These are phyloP conservation scores for Silurus meridionalis DNA, from an alignment of 2,113 vertebrate species.

Conservation along the genomic window DNA sequence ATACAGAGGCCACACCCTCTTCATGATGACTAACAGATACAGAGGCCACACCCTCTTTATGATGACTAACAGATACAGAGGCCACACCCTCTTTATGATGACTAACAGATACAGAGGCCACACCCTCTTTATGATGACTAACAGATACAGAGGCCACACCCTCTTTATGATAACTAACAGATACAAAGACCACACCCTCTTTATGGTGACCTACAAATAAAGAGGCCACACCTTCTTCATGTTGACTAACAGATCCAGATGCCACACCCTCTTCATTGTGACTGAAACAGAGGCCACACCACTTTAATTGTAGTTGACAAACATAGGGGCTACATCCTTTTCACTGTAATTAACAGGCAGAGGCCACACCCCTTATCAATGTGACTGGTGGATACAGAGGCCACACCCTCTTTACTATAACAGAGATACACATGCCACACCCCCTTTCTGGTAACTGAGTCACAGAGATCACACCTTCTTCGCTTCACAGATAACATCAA, in stretches of 20 bases:
- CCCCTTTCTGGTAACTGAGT: not conserved
- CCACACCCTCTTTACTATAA: not conserved
- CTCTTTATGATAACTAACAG: not conserved
- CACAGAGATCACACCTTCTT: not conserved
- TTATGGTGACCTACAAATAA: not conserved
- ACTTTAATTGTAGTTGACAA: not conserved
- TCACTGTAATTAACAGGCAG: not conserved
- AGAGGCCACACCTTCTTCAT: not conserved
- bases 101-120: not conserved
- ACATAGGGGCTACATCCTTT: not conserved
- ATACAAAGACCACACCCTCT: not conserved
- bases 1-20: not conserved
- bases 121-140: not conserved
- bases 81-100: no score
- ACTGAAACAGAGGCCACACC: not conserved
- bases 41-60: no score
- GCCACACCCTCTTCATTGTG: not conserved
- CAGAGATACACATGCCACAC: not conserved
- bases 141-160: not conserved
- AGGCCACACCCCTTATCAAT: not conserved
- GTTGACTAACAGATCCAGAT: not conserved
- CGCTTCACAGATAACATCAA: not conserved
- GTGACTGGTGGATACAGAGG: no score
- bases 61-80: no score
- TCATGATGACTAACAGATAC: not conserved